phyloP scores from a whole-genome alignment of 2,113 vertebrate species.

The Oophaga pumilio region DNA sequence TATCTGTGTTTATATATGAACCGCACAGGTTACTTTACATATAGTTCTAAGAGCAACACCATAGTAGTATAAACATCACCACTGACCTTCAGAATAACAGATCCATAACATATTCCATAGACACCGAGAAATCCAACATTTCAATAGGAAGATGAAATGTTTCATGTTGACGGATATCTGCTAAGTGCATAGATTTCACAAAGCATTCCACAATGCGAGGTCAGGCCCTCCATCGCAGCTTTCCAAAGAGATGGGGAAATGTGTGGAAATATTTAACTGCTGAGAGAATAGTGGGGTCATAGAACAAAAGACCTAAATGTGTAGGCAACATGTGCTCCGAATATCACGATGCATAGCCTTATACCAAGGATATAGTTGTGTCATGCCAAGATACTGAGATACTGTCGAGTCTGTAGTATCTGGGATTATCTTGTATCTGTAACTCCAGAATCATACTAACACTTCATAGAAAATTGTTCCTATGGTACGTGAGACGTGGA shows the following conservation, averaged over 20 bases:
- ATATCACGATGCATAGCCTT: background rate
- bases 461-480: background rate
- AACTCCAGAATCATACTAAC: background rate
- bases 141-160: slow-evolving; percentile 39
- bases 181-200: slow-evolving; percentile 11
- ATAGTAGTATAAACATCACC: background rate
- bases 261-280: slow-evolving; percentile 2
- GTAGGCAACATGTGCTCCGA: background rate
- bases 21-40: background rate
- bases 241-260: slow-evolving; percentile 1
- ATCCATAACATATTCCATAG: slow-evolving; percentile 25
- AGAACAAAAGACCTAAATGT: background rate
- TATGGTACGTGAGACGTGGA: background rate
- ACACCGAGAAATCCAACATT: slow-evolving; percentile 7
- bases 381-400: background rate
- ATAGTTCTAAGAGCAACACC: background rate
- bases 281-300: background rate
- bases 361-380: background rate
- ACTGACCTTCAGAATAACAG: background rate
- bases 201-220: slow-evolving; percentile 37
- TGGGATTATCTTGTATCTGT: background rate
- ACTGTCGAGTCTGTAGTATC: background rate
- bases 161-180: slow-evolving; percentile 30
- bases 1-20: too few relatives aligned
- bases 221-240: slow-evolving; percentile 24